These are phyloP conservation scores for Actinia tenebrosa DNA, from an alignment of 64 coral and sea anemone species.

Conservation along the genomic window DNA sequence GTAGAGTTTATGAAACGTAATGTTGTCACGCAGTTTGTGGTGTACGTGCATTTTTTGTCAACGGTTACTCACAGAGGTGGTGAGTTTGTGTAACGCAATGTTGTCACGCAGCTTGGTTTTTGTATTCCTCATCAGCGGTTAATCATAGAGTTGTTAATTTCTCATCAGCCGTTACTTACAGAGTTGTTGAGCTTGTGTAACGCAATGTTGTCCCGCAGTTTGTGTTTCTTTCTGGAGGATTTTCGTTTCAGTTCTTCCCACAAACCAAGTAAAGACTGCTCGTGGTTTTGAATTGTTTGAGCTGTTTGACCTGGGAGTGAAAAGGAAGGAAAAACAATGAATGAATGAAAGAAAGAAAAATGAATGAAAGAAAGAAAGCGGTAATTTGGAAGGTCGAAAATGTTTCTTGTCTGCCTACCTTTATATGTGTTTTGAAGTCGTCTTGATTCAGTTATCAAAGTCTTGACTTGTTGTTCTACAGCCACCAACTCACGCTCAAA, in stretches of 20 bases:
- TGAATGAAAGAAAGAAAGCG: background rate
- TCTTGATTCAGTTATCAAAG: conserved; percentile 45
- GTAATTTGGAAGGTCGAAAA: too few species aligned
- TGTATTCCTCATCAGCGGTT: background rate
- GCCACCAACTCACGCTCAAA: conserved; percentile 67
- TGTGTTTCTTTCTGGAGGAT: conserved; percentile 62
- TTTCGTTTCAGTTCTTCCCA: conserved; percentile 92
- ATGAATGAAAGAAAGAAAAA: background rate
- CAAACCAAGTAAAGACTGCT: conserved; percentile 58
- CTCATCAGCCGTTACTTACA: background rate
- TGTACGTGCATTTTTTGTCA: too few species aligned
- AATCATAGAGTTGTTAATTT: too few species aligned
- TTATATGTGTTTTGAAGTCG: conserved; percentile 69
- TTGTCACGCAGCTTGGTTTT: too few species aligned
- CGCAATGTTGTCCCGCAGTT: conserved; percentile 60
- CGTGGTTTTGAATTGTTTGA: conserved; percentile 63
- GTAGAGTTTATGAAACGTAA: too few species aligned
- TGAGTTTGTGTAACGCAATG: too few species aligned
- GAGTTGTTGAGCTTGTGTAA: conserved; percentile 74
- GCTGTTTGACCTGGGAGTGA: conserved; percentile 66
- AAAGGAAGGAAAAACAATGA: background rate
- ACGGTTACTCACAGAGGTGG: too few species aligned
- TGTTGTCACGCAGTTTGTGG: too few species aligned
- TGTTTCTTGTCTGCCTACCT: conserved; percentile 22
- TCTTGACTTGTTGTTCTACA: conserved; percentile 68